Percentiles rank a stretch among this genome's conserved stretches.
phyloP scores from a whole-genome alignment of 2,113 vertebrate species.

The Caretta caretta region DNA sequence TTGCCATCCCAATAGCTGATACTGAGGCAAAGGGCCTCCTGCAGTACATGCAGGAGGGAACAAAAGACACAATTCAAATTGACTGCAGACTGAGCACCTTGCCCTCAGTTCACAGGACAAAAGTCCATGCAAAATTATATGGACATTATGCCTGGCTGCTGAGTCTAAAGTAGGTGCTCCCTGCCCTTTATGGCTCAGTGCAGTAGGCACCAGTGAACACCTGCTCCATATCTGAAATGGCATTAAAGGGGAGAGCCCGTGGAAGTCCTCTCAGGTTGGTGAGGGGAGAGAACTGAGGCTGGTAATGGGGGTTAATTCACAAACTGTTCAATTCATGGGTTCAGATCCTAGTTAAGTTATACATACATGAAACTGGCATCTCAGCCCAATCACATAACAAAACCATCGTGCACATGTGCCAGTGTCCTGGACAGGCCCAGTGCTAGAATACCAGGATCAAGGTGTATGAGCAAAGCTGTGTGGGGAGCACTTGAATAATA shows the following conservation, averaged over 20 bases:
- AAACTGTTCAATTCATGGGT: background rate
- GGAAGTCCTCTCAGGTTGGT: background rate
- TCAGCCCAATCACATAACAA: background rate
- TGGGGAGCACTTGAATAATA: background rate
- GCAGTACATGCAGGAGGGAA: background rate
- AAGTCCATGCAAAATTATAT: background rate
- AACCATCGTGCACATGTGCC: background rate
- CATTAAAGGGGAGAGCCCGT: background rate
- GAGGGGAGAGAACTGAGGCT: background rate
- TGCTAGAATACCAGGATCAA: background rate
- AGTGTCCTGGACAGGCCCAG: background rate
- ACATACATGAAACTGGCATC: background rate
- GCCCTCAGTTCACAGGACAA: background rate
- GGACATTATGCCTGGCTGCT: background rate
- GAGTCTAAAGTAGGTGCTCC: rapidly evolving
- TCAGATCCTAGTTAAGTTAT: background rate
- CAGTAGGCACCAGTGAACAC: background rate
- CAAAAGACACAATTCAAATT: background rate
- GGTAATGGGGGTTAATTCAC: background rate
- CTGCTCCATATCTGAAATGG: background rate
- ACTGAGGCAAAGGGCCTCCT: background rate
- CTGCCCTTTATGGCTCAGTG: background rate
- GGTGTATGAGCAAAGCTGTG: background rate
- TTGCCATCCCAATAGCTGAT: background rate
- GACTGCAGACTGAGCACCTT: background rate